Conservation (phyloP, 1,140 invertebrate genomes). For the Uloborus diversus region DNA sequence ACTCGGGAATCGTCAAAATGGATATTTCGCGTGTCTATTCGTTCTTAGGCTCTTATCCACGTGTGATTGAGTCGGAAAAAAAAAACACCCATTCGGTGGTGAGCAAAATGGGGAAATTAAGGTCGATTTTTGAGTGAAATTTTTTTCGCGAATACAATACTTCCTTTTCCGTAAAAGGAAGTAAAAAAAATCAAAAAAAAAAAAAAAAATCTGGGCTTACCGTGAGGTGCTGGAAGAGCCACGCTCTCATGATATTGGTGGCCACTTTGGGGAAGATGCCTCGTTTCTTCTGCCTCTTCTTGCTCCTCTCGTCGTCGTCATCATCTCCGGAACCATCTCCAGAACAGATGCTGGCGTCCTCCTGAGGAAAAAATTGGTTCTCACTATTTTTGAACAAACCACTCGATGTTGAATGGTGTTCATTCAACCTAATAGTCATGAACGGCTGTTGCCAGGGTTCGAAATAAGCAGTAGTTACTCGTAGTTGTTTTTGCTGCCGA, state of each 20-base stretch:
- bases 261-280: constrained; percentile 99
- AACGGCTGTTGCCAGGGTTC: not conserved
- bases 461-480: not conserved
- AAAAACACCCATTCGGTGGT: not conserved
- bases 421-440: not conserved
- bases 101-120: not conserved
- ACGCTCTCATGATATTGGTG: constrained; percentile 99
- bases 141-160: not conserved
- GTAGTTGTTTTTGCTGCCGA: not conserved
- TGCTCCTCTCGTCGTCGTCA: constrained; percentile 86
- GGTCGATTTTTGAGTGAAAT: not conserved
- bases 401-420: not conserved
- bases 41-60: not conserved
- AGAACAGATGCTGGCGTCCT: constrained; percentile 90
- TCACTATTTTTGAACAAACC: not conserved
- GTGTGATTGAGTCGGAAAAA: not conserved
- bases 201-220: no score
- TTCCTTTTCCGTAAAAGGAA: not conserved
- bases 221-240: constrained; percentile 99
- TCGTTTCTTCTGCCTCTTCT: constrained; percentile 91
- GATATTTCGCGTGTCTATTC: no score
- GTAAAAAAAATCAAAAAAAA: not conserved
- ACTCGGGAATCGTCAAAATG: no score
- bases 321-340: constrained; percentile 84
- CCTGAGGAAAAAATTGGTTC: constrained; percentile 69